A percentile compares a stretch with the other conserved stretches of the same genome.
Conservation (phyloP, 1,140 invertebrate species). For the Melipona quadrifasciata region DNA sequence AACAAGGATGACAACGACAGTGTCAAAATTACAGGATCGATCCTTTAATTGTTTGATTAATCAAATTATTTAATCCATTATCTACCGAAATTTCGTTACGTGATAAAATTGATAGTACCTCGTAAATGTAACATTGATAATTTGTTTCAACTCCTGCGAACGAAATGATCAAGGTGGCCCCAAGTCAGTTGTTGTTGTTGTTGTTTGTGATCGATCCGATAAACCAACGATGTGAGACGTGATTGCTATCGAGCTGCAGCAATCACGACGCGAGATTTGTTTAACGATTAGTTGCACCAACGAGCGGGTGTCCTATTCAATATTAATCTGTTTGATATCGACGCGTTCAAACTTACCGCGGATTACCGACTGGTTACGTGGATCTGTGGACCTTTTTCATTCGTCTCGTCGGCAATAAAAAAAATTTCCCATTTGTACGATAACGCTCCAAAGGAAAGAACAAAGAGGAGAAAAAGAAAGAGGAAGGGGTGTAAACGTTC, state of each 20-base stretch:
- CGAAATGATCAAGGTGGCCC: background rate
- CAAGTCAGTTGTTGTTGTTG: constrained; percentile 9
- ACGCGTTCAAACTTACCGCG: background rate
- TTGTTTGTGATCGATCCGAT: background rate
- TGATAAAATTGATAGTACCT: background rate
- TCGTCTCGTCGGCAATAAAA: background rate
- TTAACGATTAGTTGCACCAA: constrained; percentile 29
- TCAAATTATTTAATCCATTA: background rate
- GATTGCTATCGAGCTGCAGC: background rate
- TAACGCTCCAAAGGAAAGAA: background rate
- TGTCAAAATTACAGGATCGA: background rate
- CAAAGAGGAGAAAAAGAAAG: background rate
- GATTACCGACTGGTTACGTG: background rate
- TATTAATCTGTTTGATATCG: constrained; percentile 44
- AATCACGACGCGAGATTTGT: constrained; percentile 30
- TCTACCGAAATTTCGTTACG: background rate
- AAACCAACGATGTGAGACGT: background rate
- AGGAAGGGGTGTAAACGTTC: background rate
- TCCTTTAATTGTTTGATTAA: background rate
- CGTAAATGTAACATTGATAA: too few relatives aligned
- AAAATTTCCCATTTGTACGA: too few relatives aligned
- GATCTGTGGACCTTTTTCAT: background rate
- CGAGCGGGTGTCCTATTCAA: constrained; percentile 4
- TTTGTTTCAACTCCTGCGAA: background rate
- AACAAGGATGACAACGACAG: background rate